Evolutionary conservation across 2,888 invertebrate genomes (phyloP).

Genomic region (Andrena dorsata): DNA sequence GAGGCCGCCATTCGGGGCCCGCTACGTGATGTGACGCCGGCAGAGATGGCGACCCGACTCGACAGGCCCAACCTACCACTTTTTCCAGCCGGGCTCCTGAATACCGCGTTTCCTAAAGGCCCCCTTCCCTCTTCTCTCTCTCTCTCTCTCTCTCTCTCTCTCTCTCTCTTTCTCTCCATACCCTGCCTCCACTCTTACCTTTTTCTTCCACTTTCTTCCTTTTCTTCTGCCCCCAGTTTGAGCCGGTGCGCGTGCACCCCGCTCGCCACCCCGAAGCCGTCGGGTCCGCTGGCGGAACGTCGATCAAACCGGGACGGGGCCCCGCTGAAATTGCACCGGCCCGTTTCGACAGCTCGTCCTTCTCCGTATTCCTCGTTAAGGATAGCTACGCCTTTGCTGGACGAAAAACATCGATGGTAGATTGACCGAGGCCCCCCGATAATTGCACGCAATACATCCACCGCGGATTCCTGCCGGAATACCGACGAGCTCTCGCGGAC

Average conservation of each 20-base stretch:
- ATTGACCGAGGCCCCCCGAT: constrained; percentile 22
- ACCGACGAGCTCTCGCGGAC: neutral
- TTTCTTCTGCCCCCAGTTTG: neutral
- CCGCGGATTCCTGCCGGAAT: neutral
- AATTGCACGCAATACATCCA: constrained; percentile 15
- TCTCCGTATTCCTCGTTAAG: constrained; percentile 61
- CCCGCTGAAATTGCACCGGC: constrained; percentile 53
- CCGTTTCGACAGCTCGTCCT: constrained; percentile 60
- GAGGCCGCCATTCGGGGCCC: constrained; percentile 70
- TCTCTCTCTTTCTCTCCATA: neutral
- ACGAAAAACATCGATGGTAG: constrained; percentile 35
- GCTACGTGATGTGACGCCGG: constrained; percentile 75
- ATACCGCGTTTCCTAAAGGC: constrained; percentile 78
- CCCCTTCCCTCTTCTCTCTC: constrained; percentile 19
- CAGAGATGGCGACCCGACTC: constrained; percentile 73
- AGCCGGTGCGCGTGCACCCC: constrained; percentile 11
- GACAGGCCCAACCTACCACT: constrained; percentile 76
- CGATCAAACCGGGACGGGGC: constrained; percentile 52
- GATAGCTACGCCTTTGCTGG: constrained; percentile 32
- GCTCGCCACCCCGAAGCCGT: constrained; percentile 24
- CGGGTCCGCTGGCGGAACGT: constrained; percentile 35
- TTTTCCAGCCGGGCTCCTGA: constrained; percentile 76
- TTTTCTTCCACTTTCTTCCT: constrained; percentile 10
- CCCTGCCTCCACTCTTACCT: constrained; percentile 3
- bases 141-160: no score